A percentile compares a stretch with the other conserved stretches of the same genome.
These are phyloP conservation scores for Neosilurus mollespiculum DNA, from an alignment of 2,797 vertebrate genomes.

Conservation along the genomic window DNA sequence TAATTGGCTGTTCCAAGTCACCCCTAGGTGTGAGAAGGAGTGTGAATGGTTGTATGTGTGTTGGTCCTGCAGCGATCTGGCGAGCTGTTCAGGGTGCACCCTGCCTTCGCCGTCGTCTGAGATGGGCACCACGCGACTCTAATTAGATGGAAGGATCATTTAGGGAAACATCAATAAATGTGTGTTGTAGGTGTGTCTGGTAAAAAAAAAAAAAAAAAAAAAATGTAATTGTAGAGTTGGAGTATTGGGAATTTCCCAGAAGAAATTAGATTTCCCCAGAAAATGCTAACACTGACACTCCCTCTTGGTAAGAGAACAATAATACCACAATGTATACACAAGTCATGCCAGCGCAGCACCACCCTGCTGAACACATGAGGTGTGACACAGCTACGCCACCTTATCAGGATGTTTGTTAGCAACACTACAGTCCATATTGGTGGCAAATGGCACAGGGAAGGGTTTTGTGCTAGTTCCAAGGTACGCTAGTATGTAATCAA, in stretches of 20 bases:
- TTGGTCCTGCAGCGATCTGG: too few species aligned
- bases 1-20: too few species aligned
- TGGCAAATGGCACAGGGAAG: background rate
- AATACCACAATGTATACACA: constrained; percentile 22
- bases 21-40: too few species aligned
- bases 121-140: too few species aligned
- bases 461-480: background rate
- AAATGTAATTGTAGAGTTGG: background rate
- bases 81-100: too few species aligned
- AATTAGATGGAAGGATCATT: too few species aligned
- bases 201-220: background rate
- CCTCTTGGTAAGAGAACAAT: constrained; percentile 2
- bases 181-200: background rate
- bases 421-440: constrained; percentile 7
- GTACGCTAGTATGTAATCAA: constrained; percentile 21
- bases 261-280: constrained; percentile 4
- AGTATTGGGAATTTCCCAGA: constrained; percentile 5
- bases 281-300: background rate
- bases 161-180: background rate
- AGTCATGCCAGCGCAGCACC: background rate
- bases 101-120: too few species aligned
- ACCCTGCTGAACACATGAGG: constrained; percentile 15
- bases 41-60: too few species aligned
- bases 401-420: constrained; percentile 6
- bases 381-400: constrained; percentile 22